These are phyloP conservation scores for Papio anubis DNA, from an alignment of 2,113 vertebrate species.

Conservation along the genomic window DNA sequence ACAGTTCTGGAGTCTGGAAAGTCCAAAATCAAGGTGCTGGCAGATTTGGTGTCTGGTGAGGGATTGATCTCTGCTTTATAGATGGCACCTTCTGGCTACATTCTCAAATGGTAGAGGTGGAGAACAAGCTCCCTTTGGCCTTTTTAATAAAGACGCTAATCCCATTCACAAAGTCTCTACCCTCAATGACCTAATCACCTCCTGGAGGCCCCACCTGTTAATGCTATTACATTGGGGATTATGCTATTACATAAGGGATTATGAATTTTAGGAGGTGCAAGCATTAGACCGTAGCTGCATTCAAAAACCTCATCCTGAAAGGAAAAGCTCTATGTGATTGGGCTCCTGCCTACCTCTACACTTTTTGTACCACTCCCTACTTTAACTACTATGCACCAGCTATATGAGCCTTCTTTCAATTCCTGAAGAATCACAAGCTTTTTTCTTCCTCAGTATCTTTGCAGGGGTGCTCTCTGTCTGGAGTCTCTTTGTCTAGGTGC, in stretches of 20 bases:
- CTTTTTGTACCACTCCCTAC: neutral
- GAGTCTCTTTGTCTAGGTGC: neutral
- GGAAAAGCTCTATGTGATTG: neutral
- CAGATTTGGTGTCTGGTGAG: neutral
- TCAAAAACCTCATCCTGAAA: neutral
- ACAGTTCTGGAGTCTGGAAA: neutral
- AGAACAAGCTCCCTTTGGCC: neutral
- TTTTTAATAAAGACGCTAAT: neutral
- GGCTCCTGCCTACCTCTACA: neutral
- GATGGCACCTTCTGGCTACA: neutral
- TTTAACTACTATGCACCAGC: neutral
- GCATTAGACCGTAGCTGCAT: neutral
- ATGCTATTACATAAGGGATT: neutral
- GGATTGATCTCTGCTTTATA: neutral
- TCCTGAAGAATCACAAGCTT: neutral
- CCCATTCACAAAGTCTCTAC: neutral
- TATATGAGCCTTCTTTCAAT: neutral
- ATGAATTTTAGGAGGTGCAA: neutral
- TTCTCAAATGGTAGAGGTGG: neutral
- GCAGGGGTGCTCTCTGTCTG: neutral
- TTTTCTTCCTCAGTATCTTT: neutral
- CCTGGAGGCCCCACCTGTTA: neutral
- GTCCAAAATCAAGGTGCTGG: neutral
- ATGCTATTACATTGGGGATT: neutral
- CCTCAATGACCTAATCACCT: neutral